Evolutionary conservation across 2,888 invertebrate genomes (phyloP), one percentile per base, ranked within the genome.

Genomic region (Unio delphinus): DNA sequence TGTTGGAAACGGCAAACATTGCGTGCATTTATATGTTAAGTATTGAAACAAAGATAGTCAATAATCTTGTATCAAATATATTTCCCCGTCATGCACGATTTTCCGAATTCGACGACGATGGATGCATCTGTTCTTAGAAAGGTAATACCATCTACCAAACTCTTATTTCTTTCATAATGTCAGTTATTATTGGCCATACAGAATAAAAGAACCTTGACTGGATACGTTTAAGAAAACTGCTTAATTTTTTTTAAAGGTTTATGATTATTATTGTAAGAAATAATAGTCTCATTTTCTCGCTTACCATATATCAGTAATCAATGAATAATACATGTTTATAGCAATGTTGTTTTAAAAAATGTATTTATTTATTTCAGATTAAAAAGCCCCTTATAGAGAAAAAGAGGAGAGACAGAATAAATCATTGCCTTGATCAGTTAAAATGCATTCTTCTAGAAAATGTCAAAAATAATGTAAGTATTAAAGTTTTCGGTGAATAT

Each of bases 391-490:
- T 77, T 60, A 77, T 77, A 55, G 77, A 77, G n/a, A 73, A 73
- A 67, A 77, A 73, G 61, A 62, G 77, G 61, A 63, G 77, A 62
- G 77, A 77, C 64, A 62, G 77, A 65, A 77, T 77, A 8, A 77
- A 77, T 68, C 73, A 68, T 56, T 77, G 77, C 57, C 67, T 77
- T 54, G 56, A 65, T 17, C 74, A 77, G 54, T 72, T 77, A 23
- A 77, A 77, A 54, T 26, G 65, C 34, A 73, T 77, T 6, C 63
- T 77, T 23, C 68, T 77, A 58, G 77, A 77, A 5, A 75, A 77
- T 64, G 75, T 75, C n/a, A 77, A 75, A 73, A 71, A 71, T 55
- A 73, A 75, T 63, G 77, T 77, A 77, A 77, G 77, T 77, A 65
- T 23, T 34, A 11, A 11, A 45, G 45, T 45, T 45, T 45, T 45